phyloP scores from a whole-genome alignment of 2,888 invertebrate genomes.

The Coelogynopora nodosa region DNA sequence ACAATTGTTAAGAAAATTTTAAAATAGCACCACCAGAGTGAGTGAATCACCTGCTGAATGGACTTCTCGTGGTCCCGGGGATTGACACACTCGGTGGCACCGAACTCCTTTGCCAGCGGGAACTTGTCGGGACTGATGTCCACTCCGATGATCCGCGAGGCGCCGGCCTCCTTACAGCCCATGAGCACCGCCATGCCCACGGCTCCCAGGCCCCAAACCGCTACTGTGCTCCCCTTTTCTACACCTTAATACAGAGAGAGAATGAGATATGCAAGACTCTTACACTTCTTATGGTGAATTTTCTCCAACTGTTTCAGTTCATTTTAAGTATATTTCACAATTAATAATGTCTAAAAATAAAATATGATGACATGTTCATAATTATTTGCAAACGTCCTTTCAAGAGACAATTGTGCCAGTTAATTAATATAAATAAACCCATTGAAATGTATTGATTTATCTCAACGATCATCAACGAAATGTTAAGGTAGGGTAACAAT shows the following conservation, averaged over 20 bases:
- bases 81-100: constrained; percentile 88
- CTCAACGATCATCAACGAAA: too few relatives aligned
- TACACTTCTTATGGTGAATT: too few relatives aligned
- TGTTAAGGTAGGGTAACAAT: too few relatives aligned
- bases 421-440: too few relatives aligned
- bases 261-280: too few relatives aligned
- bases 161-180: constrained; percentile 62
- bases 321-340: too few relatives aligned
- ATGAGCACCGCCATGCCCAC: constrained; percentile 61
- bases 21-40: not conserved
- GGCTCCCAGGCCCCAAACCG: constrained; percentile 62
- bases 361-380: not conserved
- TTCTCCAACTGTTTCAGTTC: too few relatives aligned
- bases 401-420: too few relatives aligned
- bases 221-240: constrained; percentile 63
- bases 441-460: too few relatives aligned
- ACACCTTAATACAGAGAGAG: too few relatives aligned
- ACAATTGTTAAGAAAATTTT: too few relatives aligned
- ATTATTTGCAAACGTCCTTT: too few relatives aligned
- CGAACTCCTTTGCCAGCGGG: constrained; percentile 74
- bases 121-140: constrained; percentile 60
- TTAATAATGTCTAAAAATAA: not conserved
- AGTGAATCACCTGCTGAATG: constrained; percentile 66
- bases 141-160: constrained; percentile 59
- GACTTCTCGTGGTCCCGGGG: constrained; percentile 70